A percentile compares a stretch with the other conserved stretches of the same genome.
These are phyloP conservation scores for Drosophila simulans DNA, from an alignment of 1,140 invertebrate species.

Conservation along the genomic window DNA sequence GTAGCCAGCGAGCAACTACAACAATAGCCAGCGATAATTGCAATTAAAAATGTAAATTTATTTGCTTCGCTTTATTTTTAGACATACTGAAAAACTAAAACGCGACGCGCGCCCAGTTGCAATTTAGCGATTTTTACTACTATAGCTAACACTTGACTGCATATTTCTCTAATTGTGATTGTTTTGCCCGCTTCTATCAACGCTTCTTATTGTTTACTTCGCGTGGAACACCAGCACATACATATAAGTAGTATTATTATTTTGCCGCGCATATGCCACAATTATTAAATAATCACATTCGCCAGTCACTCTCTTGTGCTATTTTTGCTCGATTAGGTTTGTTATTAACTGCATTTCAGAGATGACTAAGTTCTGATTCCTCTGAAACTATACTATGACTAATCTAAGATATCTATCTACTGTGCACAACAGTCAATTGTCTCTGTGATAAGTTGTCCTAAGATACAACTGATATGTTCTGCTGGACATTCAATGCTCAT, in stretches of 20 bases:
- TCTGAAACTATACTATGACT: conserved; percentile 46
- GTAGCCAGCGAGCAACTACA: conserved; percentile 60
- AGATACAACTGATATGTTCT: neutral
- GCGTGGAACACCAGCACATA: conserved; percentile 4
- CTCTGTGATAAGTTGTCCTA: conserved; percentile 9
- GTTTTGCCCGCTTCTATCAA: conserved; percentile 37
- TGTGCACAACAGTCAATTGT: conserved; percentile 36
- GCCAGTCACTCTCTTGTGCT: conserved; percentile 66
- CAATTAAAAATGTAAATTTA: conserved; percentile 82
- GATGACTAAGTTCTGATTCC: conserved; percentile 60
- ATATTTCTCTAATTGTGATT: conserved; percentile 68
- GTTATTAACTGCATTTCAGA: conserved; percentile 58
- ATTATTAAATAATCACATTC: conserved; percentile 81
- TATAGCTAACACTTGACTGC: conserved; percentile 60
- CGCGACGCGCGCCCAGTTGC: conserved; percentile 72
- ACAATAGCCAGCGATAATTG: conserved; percentile 74
- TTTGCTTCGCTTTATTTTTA: conserved; percentile 78
- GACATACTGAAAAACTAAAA: conserved; percentile 55
- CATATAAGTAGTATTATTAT: conserved; percentile 56
- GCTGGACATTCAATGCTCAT: too few species aligned
- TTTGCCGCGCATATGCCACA: conserved; percentile 77
- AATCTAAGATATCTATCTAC: conserved; percentile 49
- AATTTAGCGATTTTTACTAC: conserved; percentile 64
- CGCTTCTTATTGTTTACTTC: conserved; percentile 54
- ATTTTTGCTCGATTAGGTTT: conserved; percentile 77